Evolutionary conservation across 2,888 invertebrate species (phyloP), one percentile per base, ranked within the genome.

Genomic region (Anodontia alba): DNA sequence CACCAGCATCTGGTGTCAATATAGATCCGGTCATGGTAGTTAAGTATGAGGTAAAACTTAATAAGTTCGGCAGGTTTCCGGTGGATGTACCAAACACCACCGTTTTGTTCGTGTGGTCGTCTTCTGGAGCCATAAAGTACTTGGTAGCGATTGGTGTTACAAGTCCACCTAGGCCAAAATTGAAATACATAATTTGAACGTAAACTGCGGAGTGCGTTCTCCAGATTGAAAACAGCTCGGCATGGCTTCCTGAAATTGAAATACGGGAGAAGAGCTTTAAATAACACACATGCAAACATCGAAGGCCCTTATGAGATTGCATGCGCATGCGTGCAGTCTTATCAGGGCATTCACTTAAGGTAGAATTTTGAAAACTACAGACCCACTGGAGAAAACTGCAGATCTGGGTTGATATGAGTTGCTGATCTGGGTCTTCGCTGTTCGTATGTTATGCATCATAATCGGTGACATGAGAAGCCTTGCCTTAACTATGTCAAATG

Each of bases 161-260:
- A 17, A 83, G 73, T 31, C 86, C 86, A 33, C 89, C 89, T 12
- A 87, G 29, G 12, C 87, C 87, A 31, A 78, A 83, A 20, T 82
- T 75, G 26, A 85, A 84, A 75, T 87, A 86, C 15, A 87, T 82
- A 43, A 84, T 79, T 71, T 89, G 89, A 57, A 89, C 79, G 74
- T 84, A 87, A 20, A 84, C 78, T 33, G 83, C 82, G 1, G 83
- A 86, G 33, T 86, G 83, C 5, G 49, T 62, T 3, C 70, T 46
- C 85, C 87, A 85, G 10, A 79, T 74, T 17, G 80, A 54, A 23
- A 85, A 74, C 29, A 85, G 38, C 12, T 91, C 83, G 3, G 92
- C 92, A 23, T 94, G 92, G 31, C 92, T 90, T 46, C 93, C 87
- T 68, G 49, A 29, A 75, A 77, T 17, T 38, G 12, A 8, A 38